Evolutionary conservation across 2,888 invertebrate species (phyloP).

Genomic region (Pseudoips prasinana): DNA sequence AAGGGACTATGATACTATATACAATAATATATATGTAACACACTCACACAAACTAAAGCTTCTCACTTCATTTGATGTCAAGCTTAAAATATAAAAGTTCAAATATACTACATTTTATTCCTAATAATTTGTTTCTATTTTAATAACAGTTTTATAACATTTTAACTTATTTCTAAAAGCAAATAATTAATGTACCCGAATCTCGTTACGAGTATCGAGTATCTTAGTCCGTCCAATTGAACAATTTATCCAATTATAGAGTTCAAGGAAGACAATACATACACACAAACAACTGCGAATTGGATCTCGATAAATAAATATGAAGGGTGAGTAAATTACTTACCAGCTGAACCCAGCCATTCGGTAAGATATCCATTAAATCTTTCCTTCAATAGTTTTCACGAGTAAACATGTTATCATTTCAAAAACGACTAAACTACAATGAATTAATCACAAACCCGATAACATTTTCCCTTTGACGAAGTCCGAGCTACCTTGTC

Average conservation of each 20-base stretch:
- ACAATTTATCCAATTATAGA: slow-evolving; percentile 59
- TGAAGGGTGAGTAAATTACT: slow-evolving; percentile 46
- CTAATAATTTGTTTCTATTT: too few species aligned
- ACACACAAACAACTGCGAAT: slow-evolving; percentile 54
- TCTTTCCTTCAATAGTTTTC: slow-evolving; percentile 50
- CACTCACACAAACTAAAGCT: too few species aligned
- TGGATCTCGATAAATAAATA: slow-evolving; percentile 42
- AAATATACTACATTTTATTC: too few species aligned
- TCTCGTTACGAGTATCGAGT: slow-evolving; percentile 26
- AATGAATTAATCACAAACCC: slow-evolving; percentile 31
- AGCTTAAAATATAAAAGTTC: too few species aligned
- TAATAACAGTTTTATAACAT: too few species aligned
- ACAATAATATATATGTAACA: too few species aligned
- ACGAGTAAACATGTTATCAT: slow-evolving; percentile 32
- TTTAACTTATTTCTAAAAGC: too few species aligned
- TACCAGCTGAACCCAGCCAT: slow-evolving; percentile 83
- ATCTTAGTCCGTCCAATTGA: slow-evolving; percentile 48
- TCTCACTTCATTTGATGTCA: too few species aligned
- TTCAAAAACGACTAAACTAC: slow-evolving; percentile 23
- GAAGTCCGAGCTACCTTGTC: slow-evolving; percentile 29
- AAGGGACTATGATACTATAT: too few species aligned
- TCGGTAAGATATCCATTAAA: slow-evolving; percentile 80
- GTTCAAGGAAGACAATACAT: slow-evolving; percentile 55
- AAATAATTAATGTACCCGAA: slow-evolving; percentile 10
- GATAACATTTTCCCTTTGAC: slow-evolving; percentile 41